These are phyloP conservation scores for Helleia helle DNA, from an alignment of 2,888 invertebrate species.

Conservation along the genomic window DNA sequence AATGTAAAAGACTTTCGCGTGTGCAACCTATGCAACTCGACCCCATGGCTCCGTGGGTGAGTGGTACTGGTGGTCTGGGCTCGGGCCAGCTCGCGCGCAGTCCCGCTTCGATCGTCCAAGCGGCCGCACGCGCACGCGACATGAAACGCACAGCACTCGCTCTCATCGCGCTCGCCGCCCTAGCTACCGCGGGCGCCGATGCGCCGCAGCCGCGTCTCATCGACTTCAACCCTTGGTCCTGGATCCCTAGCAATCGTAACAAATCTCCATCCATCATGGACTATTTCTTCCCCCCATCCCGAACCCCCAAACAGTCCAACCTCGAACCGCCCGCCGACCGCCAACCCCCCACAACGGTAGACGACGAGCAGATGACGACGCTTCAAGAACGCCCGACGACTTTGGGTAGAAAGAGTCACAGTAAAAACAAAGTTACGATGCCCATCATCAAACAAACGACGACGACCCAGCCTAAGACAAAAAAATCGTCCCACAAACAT, in stretches of 20 bases:
- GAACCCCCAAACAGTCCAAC: conserved; percentile 65
- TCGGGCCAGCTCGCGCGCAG: conserved; percentile 51
- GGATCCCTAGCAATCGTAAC: conserved; percentile 56
- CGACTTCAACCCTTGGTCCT: conserved; percentile 67
- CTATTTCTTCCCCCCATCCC: conserved; percentile 66
- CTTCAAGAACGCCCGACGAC: conserved; percentile 54
- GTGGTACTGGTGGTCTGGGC: conserved; percentile 38
- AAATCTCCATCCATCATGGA: conserved; percentile 66
- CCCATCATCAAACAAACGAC: conserved; percentile 49
- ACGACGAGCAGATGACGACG: conserved; percentile 30
- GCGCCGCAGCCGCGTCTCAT: conserved; percentile 55
- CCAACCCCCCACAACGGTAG: conserved; percentile 34
- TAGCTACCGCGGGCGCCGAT: conserved; percentile 36
- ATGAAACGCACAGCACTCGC: conserved; percentile 51
- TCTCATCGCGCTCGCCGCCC: conserved; percentile 55
- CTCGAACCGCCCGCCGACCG: conserved; percentile 59
- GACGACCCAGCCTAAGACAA: conserved; percentile 49
- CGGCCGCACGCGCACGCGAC: conserved; percentile 62
- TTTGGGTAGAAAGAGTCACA: conserved; percentile 50
- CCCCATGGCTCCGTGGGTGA: conserved; percentile 42
- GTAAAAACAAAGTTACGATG: conserved; percentile 53
- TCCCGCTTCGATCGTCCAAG: conserved; percentile 61
- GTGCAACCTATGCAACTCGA: conserved; percentile 31
- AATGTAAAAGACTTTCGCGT: conserved; percentile 23
- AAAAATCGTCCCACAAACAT: conserved; percentile 52